Evolutionary conservation across 2,797 vertebrate genomes (phyloP).

Genomic region (Momotus momota): DNA sequence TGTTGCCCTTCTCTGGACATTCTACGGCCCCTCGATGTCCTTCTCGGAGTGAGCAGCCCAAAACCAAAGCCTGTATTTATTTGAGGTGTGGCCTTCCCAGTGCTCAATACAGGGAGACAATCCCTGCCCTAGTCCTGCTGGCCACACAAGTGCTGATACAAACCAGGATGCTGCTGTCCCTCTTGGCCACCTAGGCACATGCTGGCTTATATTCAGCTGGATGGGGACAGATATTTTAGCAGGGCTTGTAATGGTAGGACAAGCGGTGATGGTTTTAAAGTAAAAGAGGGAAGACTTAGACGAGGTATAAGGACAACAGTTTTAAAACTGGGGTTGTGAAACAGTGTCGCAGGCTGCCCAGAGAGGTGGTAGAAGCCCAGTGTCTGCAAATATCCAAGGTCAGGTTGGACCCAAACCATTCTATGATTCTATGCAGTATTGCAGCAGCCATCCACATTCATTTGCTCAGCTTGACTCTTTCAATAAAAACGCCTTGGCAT

Average conservation of each 20-base stretch:
- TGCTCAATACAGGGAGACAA: neutral
- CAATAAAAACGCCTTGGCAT: neutral
- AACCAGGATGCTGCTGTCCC: neutral
- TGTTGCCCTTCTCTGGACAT: neutral
- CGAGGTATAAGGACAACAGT: neutral
- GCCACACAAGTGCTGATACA: neutral
- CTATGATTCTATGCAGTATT: neutral
- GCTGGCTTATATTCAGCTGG: neutral
- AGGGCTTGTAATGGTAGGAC: neutral
- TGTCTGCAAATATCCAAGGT: neutral
- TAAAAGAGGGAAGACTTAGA: neutral
- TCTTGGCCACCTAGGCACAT: neutral
- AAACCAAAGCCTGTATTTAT: neutral
- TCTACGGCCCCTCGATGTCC: neutral
- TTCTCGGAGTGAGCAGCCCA: neutral
- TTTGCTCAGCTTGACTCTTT: neutral
- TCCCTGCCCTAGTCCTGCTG: neutral
- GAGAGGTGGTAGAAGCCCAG: neutral
- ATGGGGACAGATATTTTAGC: neutral
- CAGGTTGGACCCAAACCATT: neutral
- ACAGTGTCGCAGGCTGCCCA: neutral
- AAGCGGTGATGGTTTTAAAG: neutral
- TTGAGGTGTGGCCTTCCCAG: neutral
- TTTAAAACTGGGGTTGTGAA: neutral
- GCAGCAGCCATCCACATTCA: accelerated